Base-by-base conservation (phyloP, 2,888 invertebrate species). In the Ornithoptera alexandrae region DNA sequence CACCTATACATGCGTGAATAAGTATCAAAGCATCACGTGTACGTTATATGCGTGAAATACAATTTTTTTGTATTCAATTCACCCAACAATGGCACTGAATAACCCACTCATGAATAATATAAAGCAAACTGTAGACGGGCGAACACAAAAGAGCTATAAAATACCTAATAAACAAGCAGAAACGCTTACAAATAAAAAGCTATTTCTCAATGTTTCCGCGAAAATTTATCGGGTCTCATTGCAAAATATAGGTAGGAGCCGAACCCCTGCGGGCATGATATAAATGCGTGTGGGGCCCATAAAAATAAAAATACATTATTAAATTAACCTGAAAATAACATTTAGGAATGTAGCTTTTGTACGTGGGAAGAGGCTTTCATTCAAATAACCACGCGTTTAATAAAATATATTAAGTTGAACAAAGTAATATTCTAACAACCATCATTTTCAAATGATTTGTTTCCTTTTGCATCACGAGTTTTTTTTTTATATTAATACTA, bases 191-290 rank as follows among this genome's bases (percentile, higher is more conserved):
- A 86, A 87, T 88, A 88, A 87, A 88, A 88, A 83, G 84, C 83
- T 81, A 85, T 85, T 85, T 83, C 82, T 82, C 83, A 81, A 85
- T 82, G 83, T 78, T 78, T 77, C 79, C 78, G 76, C 76, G 77
- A 77, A 82, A 87, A 89, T 89, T 88, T 88, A 89, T 89, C 81
- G 86, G 78, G 79, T 81, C 82, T 81, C 81, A 83, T 83, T 77
- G 76, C 81, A 79, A 85, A 84, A 88, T 87, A 88, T 88, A 84
- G 82, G 81, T 83, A 83, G 85, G 82, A 85, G 82, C 80, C 81
- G 76, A 79, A 70, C 57, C 59, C 63, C 62, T 53, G 59, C 58
- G 61, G 70, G 59, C 53, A 56, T 66, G 65, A 65, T 63, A 70
- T 59, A 59, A 65, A 30, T 58, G 62, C 36, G 64, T 42, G 46